phyloP scores from a whole-genome alignment of 2,888 invertebrate genomes.

The Eurois occulta region DNA sequence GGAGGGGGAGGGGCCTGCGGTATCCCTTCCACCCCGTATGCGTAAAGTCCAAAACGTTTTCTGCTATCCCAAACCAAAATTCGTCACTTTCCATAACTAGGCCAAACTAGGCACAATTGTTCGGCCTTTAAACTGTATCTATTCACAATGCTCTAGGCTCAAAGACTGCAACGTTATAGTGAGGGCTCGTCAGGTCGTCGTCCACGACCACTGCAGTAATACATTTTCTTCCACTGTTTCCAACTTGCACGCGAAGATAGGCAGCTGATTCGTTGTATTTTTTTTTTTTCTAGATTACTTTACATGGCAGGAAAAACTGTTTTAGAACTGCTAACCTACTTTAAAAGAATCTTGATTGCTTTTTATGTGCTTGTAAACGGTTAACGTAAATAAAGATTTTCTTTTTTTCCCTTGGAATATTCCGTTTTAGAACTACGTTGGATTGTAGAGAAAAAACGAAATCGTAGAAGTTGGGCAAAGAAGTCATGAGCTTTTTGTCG shows the following conservation, averaged over 20 bases:
- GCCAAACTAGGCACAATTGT: conserved; percentile 36
- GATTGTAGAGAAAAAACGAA: neutral
- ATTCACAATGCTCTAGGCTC: conserved; percentile 23
- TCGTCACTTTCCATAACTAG: conserved; percentile 11
- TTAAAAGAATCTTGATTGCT: conserved; percentile 46
- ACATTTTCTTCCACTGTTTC: conserved; percentile 59
- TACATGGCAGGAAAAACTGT: conserved; percentile 41
- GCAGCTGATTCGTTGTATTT: conserved; percentile 50
- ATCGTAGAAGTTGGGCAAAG: neutral
- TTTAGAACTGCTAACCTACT: conserved; percentile 55
- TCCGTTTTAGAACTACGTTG: neutral
- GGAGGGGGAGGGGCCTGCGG: no score
- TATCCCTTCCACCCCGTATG: no score
- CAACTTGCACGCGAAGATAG: conserved; percentile 65
- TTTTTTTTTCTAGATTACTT: conserved; percentile 47
- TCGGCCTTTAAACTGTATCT: conserved; percentile 11
- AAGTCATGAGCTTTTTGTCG: neutral
- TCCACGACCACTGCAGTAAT: conserved; percentile 65
- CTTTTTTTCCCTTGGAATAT: neutral
- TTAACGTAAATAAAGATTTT: conserved; percentile 9
- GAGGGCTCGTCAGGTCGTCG: conserved; percentile 59
- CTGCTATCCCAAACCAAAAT: conserved; percentile 4
- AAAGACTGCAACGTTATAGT: conserved; percentile 48
- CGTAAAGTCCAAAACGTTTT: no score
- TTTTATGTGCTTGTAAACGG: conserved; percentile 40